Evolutionary conservation across 2,888 invertebrate genomes (phyloP).

Genomic region (Salticus scenicus): DNA sequence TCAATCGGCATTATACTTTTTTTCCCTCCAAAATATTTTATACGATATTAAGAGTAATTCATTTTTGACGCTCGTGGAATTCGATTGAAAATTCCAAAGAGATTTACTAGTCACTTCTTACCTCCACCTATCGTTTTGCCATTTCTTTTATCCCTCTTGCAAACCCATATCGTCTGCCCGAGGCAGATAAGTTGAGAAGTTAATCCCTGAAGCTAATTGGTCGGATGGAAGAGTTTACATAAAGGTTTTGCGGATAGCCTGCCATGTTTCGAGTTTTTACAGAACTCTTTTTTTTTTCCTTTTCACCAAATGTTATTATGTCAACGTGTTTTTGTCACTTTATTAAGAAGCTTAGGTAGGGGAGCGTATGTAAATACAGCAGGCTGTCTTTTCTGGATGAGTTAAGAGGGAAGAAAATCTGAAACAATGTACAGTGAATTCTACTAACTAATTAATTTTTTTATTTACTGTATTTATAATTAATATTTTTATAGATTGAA

Average conservation of each 20-base stretch:
- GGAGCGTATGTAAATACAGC: not conserved
- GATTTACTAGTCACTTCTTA: too few species aligned
- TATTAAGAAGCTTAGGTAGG: not conserved
- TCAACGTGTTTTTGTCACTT: slow-evolving; percentile 6
- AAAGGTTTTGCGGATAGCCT: slow-evolving; percentile 26
- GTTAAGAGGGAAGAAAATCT: not conserved
- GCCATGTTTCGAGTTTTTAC: not conserved
- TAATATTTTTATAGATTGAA: too few species aligned
- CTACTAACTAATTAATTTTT: too few species aligned
- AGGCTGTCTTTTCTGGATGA: not conserved
- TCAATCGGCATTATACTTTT: too few species aligned
- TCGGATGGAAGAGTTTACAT: slow-evolving; percentile 52
- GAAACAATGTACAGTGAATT: too few species aligned
- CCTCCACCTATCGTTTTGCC: not conserved
- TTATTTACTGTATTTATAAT: too few species aligned
- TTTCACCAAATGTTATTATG: not conserved
- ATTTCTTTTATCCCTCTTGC: slow-evolving; percentile 21
- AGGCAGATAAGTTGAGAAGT: slow-evolving; percentile 45
- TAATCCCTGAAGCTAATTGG: slow-evolving; percentile 65
- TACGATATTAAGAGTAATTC: too few species aligned
- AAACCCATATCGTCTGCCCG: slow-evolving; percentile 22
- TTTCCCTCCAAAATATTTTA: too few species aligned
- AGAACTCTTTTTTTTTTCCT: not conserved
- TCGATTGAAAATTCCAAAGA: too few species aligned
- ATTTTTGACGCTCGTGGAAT: too few species aligned